Conservation (phyloP, 2,113 vertebrate species). For the Gymnobelideus leadbeateri region DNA sequence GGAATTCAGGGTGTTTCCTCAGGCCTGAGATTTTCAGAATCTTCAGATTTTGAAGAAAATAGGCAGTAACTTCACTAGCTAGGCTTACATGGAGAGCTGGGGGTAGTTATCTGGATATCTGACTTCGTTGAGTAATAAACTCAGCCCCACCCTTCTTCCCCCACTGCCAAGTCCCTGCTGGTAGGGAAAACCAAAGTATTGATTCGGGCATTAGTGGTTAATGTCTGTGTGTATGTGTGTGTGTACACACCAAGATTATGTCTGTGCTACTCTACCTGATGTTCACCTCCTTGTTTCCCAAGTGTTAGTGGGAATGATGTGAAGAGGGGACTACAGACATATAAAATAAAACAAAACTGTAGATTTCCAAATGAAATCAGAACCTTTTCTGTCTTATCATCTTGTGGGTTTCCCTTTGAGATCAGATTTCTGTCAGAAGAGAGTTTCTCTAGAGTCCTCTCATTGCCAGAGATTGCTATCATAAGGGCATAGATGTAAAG, state of each 20-base stretch:
- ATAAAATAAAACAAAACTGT: not conserved
- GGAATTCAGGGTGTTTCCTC: not conserved
- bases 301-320: not conserved
- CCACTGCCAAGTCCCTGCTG: not conserved
- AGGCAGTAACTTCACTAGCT: no score
- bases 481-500: not conserved
- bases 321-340: not conserved
- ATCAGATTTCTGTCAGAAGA: not conserved
- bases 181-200: not conserved
- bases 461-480: not conserved
- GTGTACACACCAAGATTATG: not conserved
- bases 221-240: not conserved
- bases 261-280: not conserved
- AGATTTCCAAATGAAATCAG: not conserved
- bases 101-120: not conserved
- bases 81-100: not conserved
- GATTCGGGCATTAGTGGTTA: not conserved
- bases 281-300: no score
- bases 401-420: not conserved
- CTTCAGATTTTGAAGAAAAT: not conserved
- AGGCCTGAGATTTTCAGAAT: not conserved
- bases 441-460: not conserved
- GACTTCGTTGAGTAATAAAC: not conserved
- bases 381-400: not conserved
- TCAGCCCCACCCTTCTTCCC: not conserved